These are phyloP conservation scores for Phaonia tiefii DNA, from an alignment of 2,888 invertebrate species.

Conservation along the genomic window DNA sequence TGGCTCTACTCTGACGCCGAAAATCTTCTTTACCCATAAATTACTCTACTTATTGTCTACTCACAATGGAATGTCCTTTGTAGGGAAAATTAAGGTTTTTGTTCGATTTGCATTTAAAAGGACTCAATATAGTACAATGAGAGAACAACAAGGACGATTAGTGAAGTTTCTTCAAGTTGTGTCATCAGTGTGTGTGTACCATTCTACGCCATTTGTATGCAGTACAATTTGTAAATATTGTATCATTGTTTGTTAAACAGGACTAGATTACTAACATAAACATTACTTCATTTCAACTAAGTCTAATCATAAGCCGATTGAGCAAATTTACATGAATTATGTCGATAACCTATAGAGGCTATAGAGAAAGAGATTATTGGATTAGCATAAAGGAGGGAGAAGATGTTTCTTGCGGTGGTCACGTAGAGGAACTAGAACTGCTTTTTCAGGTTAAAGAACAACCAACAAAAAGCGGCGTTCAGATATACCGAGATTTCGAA, in stretches of 20 bases:
- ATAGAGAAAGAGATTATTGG: conserved; percentile 45
- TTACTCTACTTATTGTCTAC: neutral
- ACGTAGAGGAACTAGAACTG: too few species aligned
- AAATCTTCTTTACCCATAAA: conserved; percentile 17
- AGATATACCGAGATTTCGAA: too few species aligned
- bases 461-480: too few species aligned
- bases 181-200: conserved; percentile 72
- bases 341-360: too few species aligned
- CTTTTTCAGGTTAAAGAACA: too few species aligned
- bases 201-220: conserved; percentile 73
- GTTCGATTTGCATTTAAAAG: too few species aligned
- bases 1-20: conserved; percentile 15
- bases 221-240: conserved; percentile 77
- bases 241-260: conserved; percentile 78
- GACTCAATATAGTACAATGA: too few species aligned
- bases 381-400: conserved; percentile 7
- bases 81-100: too few species aligned
- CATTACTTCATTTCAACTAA: conserved; percentile 72
- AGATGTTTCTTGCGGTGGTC: too few species aligned
- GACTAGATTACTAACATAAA: conserved; percentile 78
- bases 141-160: too few species aligned
- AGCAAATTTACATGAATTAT: conserved; percentile 72
- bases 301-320: conserved; percentile 77
- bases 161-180: too few species aligned
- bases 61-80: neutral